Evolutionary conservation across 2,113 vertebrate species (phyloP).

Genomic region (Monopterus albus): DNA sequence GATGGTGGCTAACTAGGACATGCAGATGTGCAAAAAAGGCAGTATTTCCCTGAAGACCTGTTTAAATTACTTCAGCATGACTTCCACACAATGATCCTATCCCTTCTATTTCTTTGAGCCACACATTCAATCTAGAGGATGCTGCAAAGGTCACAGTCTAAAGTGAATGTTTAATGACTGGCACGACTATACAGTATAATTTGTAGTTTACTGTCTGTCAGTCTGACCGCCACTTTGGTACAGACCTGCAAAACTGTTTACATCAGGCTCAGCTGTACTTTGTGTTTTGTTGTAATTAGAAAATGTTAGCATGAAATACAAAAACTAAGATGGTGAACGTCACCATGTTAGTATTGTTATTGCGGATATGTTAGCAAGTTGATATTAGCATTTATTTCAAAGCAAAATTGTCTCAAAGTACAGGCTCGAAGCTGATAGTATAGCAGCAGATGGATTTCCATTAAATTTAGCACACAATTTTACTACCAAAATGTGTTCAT

Average conservation of each 20-base stretch:
- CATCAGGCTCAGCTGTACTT: no score
- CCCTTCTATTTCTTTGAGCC: constrained; percentile 14
- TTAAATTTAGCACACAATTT: no score
- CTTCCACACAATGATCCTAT: constrained; percentile 14
- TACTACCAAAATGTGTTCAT: neutral
- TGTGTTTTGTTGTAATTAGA: no score
- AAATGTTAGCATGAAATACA: no score
- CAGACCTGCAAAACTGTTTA: no score
- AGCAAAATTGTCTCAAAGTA: no score
- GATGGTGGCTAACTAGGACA: constrained; percentile 60
- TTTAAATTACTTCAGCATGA: constrained; percentile 59
- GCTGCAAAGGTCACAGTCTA: neutral
- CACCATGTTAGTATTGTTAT: no score
- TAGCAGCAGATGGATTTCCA: no score
- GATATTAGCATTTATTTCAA: no score
- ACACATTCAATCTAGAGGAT: constrained; percentile 18
- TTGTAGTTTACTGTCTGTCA: neutral
- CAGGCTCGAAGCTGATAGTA: no score
- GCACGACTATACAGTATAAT: neutral
- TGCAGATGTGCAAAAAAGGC: constrained; percentile 41
- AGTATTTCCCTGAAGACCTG: constrained; percentile 60
- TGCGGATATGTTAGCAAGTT: no score
- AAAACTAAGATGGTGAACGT: no score
- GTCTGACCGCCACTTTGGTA: neutral
- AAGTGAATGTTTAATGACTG: neutral